These are phyloP conservation scores for Meiosimyza platycephala DNA, from an alignment of 2,888 invertebrate species.

Conservation along the genomic window DNA sequence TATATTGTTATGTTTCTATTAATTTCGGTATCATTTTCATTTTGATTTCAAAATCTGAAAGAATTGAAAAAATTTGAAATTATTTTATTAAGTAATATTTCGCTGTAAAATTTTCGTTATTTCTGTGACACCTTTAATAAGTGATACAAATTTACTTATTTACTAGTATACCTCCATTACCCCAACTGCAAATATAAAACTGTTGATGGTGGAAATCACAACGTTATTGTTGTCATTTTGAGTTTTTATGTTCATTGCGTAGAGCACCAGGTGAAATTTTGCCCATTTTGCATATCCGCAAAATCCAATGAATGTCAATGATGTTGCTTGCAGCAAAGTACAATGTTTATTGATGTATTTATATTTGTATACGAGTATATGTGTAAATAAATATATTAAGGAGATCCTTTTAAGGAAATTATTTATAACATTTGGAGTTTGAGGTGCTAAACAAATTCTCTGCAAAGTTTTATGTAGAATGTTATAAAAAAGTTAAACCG, in stretches of 20 bases:
- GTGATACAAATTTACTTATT: neutral
- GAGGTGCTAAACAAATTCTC: too few relatives aligned
- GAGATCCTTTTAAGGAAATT: too few relatives aligned
- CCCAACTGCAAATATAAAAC: neutral
- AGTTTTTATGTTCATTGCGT: conserved; percentile 16
- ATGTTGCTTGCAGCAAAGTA: conserved; percentile 43
- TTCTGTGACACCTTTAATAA: neutral
- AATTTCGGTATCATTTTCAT: too few relatives aligned
- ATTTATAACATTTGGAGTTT: too few relatives aligned
- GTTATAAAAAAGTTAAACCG: too few relatives aligned
- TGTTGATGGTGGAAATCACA: conserved; percentile 18
- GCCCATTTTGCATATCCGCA: conserved; percentile 46
- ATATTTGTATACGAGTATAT: conserved; percentile 1
- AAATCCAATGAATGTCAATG: conserved; percentile 61
- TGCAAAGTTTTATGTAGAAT: too few relatives aligned
- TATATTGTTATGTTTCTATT: too few relatives aligned
- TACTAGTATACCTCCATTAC: neutral
- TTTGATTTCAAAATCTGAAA: too few relatives aligned
- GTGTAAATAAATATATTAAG: conserved; percentile 13
- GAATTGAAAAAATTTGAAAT: too few relatives aligned
- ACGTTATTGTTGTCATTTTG: conserved; percentile 29
- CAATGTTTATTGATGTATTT: neutral
- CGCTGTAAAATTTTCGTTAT: neutral
- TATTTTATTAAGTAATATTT: too few relatives aligned
- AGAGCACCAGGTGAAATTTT: conserved; percentile 56